These are phyloP conservation scores for Gonioctena quinquepunctata DNA, from an alignment of 1,140 invertebrate genomes.

Conservation along the genomic window DNA sequence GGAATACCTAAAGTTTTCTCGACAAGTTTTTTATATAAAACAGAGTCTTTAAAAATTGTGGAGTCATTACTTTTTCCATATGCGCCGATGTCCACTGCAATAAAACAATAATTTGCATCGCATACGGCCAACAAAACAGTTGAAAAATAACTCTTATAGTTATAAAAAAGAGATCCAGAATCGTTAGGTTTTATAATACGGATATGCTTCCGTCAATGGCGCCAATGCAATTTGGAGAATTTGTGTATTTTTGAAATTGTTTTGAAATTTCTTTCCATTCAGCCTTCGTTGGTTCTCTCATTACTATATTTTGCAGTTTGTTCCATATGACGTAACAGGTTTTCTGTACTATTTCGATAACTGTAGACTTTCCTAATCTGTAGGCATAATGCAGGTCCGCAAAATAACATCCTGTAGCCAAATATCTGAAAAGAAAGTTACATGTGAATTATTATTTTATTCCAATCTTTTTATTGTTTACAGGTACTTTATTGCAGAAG, in stretches of 20 bases:
- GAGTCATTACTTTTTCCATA: slow-evolving; percentile 40
- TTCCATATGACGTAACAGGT: no score
- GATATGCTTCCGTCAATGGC: background rate
- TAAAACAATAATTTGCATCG: background rate
- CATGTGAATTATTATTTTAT: no score
- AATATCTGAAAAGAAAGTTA: no score
- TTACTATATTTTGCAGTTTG: no score
- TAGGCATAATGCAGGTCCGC: no score
- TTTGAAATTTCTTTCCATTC: background rate
- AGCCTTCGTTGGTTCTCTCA: no score
- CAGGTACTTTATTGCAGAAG: no score
- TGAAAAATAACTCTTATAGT: background rate
- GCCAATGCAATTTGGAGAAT: background rate
- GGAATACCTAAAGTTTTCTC: slow-evolving; percentile 35
- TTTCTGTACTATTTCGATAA: no score
- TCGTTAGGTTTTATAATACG: background rate
- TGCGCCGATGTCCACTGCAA: background rate
- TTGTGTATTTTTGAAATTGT: background rate
- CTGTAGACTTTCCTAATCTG: no score
- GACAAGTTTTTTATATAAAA: slow-evolving; percentile 38
- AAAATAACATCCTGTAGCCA: no score
- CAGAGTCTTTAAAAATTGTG: slow-evolving; percentile 45
- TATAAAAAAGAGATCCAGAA: background rate
- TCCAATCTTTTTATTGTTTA: no score
- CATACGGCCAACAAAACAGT: background rate